Evolutionary conservation across 1,140 invertebrate species (phyloP).

Genomic region (Drosophila truncata): DNA sequence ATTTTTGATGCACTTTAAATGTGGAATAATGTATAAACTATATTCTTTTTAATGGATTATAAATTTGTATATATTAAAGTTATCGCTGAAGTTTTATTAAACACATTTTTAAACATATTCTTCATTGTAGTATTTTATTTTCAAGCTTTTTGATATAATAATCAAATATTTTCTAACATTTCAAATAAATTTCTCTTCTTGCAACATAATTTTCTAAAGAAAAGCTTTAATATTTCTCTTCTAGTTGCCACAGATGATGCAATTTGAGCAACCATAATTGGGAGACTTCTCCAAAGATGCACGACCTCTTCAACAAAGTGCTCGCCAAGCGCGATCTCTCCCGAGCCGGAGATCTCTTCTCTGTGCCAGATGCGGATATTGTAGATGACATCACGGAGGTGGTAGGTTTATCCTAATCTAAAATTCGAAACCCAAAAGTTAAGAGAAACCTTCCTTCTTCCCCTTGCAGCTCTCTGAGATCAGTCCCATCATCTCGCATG

Average conservation of each 20-base stretch:
- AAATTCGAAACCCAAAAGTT: no score
- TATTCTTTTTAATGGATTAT: background rate
- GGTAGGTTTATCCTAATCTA: constrained; percentile 86
- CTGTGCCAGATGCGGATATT: constrained; percentile 93
- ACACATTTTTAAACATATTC: background rate
- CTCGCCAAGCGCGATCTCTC: constrained; percentile 94
- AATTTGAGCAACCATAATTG: constrained; percentile 22
- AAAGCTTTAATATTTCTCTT: background rate
- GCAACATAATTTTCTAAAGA: background rate
- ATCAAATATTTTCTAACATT: background rate
- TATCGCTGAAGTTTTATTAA: background rate
- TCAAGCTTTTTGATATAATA: no score
- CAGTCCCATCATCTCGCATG: constrained; percentile 91
- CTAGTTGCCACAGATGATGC: constrained; percentile 55
- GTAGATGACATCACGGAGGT: constrained; percentile 94
- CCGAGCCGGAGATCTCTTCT: constrained; percentile 96
- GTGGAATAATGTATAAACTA: background rate
- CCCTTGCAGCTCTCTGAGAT: constrained; percentile 89
- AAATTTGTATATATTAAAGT: background rate
- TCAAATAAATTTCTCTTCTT: background rate
- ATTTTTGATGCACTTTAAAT: background rate
- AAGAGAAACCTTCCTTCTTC: background rate
- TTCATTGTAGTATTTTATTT: background rate
- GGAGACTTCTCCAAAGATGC: constrained; percentile 87
- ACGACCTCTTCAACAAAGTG: constrained; percentile 95